Evolutionary conservation across 2,888 invertebrate species (phyloP).

Genomic region (Oscheius sp.): DNA sequence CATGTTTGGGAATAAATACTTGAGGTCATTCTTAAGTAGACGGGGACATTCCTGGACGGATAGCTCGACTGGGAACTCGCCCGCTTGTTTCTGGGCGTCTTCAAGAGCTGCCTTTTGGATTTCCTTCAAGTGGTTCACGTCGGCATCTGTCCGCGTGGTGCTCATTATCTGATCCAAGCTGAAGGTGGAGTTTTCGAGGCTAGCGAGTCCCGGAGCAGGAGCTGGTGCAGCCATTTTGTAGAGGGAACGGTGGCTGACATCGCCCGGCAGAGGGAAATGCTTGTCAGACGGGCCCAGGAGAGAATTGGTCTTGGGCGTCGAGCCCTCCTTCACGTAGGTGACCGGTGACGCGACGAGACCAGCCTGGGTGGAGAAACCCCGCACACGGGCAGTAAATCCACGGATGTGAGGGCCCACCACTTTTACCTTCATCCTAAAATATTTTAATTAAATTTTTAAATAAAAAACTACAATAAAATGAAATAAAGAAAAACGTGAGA

Average conservation of each 20-base stretch:
- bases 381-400: slow-evolving; percentile 50
- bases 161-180: slow-evolving; percentile 23
- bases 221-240: background rate
- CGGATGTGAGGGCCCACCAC: slow-evolving; percentile 53
- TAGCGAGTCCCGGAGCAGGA: background rate
- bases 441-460: background rate
- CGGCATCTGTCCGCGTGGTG: slow-evolving; percentile 26
- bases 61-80: slow-evolving; percentile 49
- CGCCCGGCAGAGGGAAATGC: slow-evolving; percentile 59
- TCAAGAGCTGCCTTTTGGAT: slow-evolving; percentile 41
- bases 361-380: slow-evolving; percentile 52
- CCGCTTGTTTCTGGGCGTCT: slow-evolving; percentile 45
- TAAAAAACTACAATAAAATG: background rate
- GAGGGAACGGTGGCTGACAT: slow-evolving; percentile 39
- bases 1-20: slow-evolving; percentile 63
- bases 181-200: slow-evolving; percentile 12
- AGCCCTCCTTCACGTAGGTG: slow-evolving; percentile 28
- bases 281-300: slow-evolving; percentile 58
- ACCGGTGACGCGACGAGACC: slow-evolving; percentile 14
- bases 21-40: slow-evolving; percentile 60
- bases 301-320: slow-evolving; percentile 52
- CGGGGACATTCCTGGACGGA: slow-evolving; percentile 53
- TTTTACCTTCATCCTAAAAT: slow-evolving; percentile 34
- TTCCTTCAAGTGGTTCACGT: slow-evolving; percentile 21
- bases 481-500: background rate